phyloP scores from a whole-genome alignment of 2,113 vertebrate species.

The Cariama cristata region DNA sequence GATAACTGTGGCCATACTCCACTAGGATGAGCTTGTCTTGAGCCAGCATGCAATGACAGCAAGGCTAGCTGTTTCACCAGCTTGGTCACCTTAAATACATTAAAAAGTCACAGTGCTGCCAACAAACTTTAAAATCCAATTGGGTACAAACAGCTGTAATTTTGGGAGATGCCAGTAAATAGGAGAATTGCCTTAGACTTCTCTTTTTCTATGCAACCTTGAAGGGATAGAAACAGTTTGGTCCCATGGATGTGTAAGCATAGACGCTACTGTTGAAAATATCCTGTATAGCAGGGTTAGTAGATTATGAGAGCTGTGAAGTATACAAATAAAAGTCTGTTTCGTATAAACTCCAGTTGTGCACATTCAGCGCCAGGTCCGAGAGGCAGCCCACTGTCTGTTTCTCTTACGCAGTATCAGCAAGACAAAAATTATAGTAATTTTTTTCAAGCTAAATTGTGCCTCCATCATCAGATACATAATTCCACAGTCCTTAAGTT shows the following conservation, averaged over 20 bases:
- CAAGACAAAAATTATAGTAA: background rate
- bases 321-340: background rate
- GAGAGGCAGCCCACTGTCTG: background rate
- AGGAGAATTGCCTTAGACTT: background rate
- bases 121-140: background rate
- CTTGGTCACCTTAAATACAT: background rate
- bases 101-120: background rate
- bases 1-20: rapidly evolving
- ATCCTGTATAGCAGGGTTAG: background rate
- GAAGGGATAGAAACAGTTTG: background rate
- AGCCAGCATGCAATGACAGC: background rate
- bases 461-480: background rate
- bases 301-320: background rate
- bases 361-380: background rate
- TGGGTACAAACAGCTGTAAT: background rate
- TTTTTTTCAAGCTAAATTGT: background rate
- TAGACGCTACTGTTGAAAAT: background rate
- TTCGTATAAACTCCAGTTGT: background rate
- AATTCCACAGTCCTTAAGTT: background rate
- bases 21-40: background rate
- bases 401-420: background rate
- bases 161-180: background rate
- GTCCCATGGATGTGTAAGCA: background rate
- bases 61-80: background rate
- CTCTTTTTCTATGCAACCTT: background rate